Conservation (phyloP, 2,797 vertebrate species). For the Rhinoraja longicauda region DNA sequence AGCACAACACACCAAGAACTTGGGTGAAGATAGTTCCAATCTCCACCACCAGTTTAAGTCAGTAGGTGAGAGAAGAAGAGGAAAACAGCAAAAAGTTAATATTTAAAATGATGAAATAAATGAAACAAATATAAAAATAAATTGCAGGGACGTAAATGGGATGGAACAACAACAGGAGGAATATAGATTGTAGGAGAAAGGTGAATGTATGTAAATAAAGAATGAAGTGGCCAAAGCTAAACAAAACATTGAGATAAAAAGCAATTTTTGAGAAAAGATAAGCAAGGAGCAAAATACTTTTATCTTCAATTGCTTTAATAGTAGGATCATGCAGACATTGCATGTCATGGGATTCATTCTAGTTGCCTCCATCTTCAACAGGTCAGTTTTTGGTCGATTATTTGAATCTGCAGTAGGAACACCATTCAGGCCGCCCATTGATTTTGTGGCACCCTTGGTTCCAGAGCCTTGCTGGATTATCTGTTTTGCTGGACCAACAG, state of each 20-base stretch:
- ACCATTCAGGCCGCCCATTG: too few relatives aligned
- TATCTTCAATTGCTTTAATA: background rate
- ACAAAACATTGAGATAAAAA: background rate
- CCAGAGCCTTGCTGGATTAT: too few relatives aligned
- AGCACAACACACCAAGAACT: background rate
- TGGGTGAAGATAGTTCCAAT: background rate
- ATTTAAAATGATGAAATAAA: background rate
- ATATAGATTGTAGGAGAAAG: background rate
- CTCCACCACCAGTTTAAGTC: background rate
- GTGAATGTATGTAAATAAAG: background rate
- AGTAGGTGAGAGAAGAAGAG: background rate
- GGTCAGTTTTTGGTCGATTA: background rate
- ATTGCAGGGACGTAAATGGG: background rate
- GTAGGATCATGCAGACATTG: background rate
- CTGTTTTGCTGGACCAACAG: too few relatives aligned
- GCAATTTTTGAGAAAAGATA: background rate
- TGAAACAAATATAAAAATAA: background rate
- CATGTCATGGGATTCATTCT: background rate
- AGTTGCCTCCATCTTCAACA: background rate
- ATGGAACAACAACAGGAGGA: background rate
- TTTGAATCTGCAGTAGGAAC: background rate
- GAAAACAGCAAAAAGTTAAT: background rate
- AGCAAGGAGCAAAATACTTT: background rate
- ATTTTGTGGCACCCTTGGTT: too few relatives aligned
- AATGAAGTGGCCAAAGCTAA: background rate